These are phyloP conservation scores for Hydrozoanthus gracilis DNA, from an alignment of 92 coral and sea anemone species.

Conservation along the genomic window DNA sequence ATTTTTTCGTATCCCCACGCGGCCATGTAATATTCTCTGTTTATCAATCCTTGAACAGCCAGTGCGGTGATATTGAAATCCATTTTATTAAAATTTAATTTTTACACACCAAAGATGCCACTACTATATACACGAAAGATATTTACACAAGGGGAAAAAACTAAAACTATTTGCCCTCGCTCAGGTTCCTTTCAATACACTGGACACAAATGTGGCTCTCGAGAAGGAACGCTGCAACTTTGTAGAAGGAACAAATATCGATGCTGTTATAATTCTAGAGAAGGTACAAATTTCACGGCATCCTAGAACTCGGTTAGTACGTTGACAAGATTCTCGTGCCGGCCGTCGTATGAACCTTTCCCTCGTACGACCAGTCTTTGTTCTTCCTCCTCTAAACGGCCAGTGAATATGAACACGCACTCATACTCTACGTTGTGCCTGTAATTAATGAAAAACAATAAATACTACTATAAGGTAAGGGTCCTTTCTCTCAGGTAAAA, in stretches of 20 bases:
- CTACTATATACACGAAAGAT: not conserved
- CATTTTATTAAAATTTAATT: not conserved
- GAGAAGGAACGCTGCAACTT: too few species aligned
- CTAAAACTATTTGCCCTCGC: not conserved
- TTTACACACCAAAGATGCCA: not conserved
- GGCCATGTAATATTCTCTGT: too few species aligned
- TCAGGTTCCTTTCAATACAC: too few species aligned
- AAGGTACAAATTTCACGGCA: too few species aligned
- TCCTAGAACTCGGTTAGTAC: conserved; percentile 58
- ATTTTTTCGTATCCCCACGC: too few species aligned
- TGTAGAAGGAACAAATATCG: not conserved
- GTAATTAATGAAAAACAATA: not conserved
- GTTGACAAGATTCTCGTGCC: conserved; percentile 88
- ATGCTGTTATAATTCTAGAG: not conserved
- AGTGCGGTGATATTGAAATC: not conserved
- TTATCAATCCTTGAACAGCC: too few species aligned
- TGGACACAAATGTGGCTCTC: too few species aligned
- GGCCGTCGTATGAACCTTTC: conserved; percentile 91
- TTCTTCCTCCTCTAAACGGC: conserved; percentile 83
- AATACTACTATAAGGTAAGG: too few species aligned
- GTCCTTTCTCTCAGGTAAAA: too few species aligned
- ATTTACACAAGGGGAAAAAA: not conserved
- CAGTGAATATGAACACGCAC: conserved; percentile 82
- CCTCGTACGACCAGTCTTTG: conserved; percentile 84
- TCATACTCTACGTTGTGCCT: conserved; percentile 96